Conservation (phyloP, 1,140 invertebrate genomes). For the Papilio helenus region DNA sequence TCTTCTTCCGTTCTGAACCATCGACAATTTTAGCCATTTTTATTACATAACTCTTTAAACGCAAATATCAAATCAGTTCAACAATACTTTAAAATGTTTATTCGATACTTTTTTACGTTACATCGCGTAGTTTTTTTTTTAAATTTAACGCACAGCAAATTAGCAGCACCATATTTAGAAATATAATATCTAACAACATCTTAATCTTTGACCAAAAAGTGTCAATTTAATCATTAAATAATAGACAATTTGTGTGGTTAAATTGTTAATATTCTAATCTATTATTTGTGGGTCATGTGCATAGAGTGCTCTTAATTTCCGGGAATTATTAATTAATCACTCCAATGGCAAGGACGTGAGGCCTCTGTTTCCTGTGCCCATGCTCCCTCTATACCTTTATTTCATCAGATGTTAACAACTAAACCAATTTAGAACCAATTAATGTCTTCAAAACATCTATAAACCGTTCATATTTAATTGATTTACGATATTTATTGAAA, state of each 20-base stretch:
- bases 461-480: not conserved
- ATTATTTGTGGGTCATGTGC: not conserved
- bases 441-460: not conserved
- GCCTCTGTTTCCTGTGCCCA: not conserved
- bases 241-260: not conserved
- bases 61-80: too few relatives aligned
- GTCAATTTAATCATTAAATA: not conserved
- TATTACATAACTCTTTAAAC: too few relatives aligned
- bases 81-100: too few relatives aligned
- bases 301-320: not conserved
- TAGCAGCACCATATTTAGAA: not conserved
- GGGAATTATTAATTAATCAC: slow-evolving; percentile 5
- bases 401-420: not conserved
- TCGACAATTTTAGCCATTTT: not conserved
- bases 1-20: not conserved
- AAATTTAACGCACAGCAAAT: not conserved
- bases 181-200: not conserved
- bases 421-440: not conserved
- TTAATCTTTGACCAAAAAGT: too few relatives aligned
- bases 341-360: not conserved
- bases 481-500: too few relatives aligned
- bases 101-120: not conserved
- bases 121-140: not conserved
- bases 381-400: not conserved
- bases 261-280: not conserved